Conservation (phyloP, 1,140 invertebrate species). For the Zaprionus capensis region DNA sequence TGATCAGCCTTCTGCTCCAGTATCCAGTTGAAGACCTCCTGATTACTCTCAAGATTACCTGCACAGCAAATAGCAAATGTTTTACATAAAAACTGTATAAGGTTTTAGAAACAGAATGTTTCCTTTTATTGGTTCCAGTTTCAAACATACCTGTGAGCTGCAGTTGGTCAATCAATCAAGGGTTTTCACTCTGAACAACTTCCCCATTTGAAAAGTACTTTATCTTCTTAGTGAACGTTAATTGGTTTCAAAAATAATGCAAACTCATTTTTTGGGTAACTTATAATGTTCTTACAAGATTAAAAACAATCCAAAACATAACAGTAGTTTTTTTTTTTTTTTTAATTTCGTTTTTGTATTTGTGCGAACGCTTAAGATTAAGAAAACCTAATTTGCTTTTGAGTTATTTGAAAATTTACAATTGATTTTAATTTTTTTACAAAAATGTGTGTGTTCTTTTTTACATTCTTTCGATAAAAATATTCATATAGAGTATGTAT, state of each 20-base stretch:
- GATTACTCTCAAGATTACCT: constrained; percentile 94
- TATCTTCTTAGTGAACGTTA: neutral
- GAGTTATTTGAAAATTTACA: constrained; percentile 68
- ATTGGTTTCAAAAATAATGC: constrained; percentile 39
- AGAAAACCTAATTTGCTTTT: constrained; percentile 59
- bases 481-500: constrained; percentile 29
- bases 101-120: neutral
- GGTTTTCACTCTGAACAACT: constrained; percentile 21
- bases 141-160: constrained; percentile 78
- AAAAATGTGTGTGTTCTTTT: constrained; percentile 46
- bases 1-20: constrained; percentile 96
- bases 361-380: constrained; percentile 44
- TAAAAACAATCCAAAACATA: constrained; percentile 48
- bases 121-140: constrained; percentile 15
- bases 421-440: constrained; percentile 61
- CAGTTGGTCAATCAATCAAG: constrained; percentile 80
- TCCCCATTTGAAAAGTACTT: neutral
- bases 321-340: constrained; percentile 16
- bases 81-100: constrained; percentile 11
- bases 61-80: constrained; percentile 47
- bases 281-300: neutral
- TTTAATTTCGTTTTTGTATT: constrained; percentile 40
- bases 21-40: constrained; percentile 95
- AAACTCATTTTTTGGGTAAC: constrained; percentile 26
- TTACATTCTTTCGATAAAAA: constrained; percentile 19